Conservation (phyloP, 2,113 vertebrate species). For the Esox niger region DNA sequence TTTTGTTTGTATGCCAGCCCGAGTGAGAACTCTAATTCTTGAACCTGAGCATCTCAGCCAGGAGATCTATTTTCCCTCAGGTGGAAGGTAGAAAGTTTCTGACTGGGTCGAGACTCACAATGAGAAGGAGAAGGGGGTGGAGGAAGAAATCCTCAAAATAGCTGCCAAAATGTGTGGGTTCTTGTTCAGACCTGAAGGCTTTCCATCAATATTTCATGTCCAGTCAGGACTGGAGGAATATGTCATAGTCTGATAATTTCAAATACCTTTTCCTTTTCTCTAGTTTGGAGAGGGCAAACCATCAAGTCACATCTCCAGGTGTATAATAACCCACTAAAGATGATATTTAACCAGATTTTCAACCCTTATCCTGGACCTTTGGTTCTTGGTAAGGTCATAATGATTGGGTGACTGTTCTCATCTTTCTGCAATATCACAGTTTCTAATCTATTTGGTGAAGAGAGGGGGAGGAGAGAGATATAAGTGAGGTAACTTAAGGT, state of each 20-base stretch:
- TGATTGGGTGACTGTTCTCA: not conserved
- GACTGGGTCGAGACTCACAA: constrained; percentile 16
- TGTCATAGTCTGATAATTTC: constrained; percentile 41
- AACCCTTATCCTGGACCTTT: constrained; percentile 2
- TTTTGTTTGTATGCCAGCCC: not conserved
- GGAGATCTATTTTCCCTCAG: not conserved
- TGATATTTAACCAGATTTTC: constrained; percentile 16
- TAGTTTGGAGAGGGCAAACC: constrained; percentile 14
- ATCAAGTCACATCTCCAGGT: constrained; percentile 14
- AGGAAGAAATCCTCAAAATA: constrained; percentile 27
- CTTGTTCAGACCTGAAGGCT: constrained; percentile 42
- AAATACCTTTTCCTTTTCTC: constrained; percentile 15
- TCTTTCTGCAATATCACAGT: not conserved
- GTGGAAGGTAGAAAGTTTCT: not conserved
- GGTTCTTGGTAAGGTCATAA: not conserved
- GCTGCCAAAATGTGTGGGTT: constrained; percentile 15
- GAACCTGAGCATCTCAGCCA: not conserved
- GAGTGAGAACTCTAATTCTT: not conserved
- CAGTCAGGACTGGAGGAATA: constrained; percentile 25
- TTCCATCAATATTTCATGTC: constrained; percentile 48
- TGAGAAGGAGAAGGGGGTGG: not conserved
- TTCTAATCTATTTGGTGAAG: too few relatives aligned
- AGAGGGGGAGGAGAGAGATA: too few relatives aligned
- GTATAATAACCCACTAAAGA: constrained; percentile 21
- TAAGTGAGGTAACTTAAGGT: not conserved